Evolutionary conservation across 2,113 vertebrate genomes (phyloP).

Genomic region (Emydura subglobosa): DNA sequence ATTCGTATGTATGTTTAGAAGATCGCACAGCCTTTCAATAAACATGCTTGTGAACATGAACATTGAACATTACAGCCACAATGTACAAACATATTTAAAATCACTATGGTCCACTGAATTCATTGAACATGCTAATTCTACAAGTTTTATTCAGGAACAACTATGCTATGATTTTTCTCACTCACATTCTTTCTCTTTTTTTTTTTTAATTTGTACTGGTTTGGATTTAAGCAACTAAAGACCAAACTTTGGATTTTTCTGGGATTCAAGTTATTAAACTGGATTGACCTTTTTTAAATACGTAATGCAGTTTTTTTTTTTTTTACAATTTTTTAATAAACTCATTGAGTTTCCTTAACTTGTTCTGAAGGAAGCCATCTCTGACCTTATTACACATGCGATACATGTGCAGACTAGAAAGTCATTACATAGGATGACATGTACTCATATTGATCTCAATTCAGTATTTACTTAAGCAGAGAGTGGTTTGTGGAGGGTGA

Average conservation of each 20-base stretch:
- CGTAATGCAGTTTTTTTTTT: constrained; percentile 31
- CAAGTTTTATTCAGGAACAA: neutral
- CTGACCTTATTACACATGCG: constrained; percentile 9
- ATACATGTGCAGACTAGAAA: constrained; percentile 25
- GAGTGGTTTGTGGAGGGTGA: constrained; percentile 50
- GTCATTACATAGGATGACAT: constrained; percentile 38
- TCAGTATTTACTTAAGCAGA: constrained; percentile 59
- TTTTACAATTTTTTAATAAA: constrained; percentile 51
- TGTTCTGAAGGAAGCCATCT: constrained; percentile 8
- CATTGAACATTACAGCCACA: neutral
- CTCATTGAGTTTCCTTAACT: constrained; percentile 45
- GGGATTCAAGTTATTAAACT: constrained; percentile 35
- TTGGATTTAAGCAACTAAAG: constrained; percentile 38
- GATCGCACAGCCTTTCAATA: neutral
- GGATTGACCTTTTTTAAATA: constrained; percentile 21
- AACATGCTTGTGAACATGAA: neutral
- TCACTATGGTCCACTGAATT: neutral
- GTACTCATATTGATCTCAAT: constrained; percentile 50
- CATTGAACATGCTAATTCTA: neutral
- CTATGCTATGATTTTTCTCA: neutral
- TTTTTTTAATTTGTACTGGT: constrained; percentile 28
- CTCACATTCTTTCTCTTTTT: neutral
- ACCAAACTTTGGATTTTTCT: constrained; percentile 18
- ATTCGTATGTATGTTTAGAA: neutral
- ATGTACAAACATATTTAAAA: neutral